Conservation (phyloP, 1,140 invertebrate genomes). For the Agraylea sexmaculata region DNA sequence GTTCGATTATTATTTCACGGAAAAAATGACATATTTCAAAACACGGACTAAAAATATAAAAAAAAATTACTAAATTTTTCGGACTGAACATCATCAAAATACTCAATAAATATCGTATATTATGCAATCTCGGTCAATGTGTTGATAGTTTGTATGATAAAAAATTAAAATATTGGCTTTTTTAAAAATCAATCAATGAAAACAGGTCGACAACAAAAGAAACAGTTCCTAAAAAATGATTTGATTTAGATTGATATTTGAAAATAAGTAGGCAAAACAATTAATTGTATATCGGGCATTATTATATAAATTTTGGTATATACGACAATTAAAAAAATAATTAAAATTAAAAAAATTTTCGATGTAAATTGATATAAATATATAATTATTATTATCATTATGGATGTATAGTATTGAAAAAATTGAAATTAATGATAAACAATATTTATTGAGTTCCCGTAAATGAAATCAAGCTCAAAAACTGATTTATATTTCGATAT, state of each 20-base stretch:
- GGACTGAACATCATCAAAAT: slow-evolving; percentile 11
- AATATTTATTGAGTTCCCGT: slow-evolving; percentile 22
- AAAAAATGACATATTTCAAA: too few relatives aligned
- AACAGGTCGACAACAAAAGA: slow-evolving; percentile 12
- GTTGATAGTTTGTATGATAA: neutral
- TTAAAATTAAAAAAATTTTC: neutral
- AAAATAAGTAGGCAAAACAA: neutral
- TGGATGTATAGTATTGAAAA: too few relatives aligned
- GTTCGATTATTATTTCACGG: slow-evolving; percentile 13
- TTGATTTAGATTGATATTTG: slow-evolving; percentile 4
- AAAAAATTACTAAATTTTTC: too few relatives aligned
- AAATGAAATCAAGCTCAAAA: slow-evolving; percentile 17
- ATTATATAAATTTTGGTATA: neutral
- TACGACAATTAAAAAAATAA: slow-evolving; percentile 1
- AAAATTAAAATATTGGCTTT: slow-evolving; percentile 10
- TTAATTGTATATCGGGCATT: slow-evolving; percentile 3
- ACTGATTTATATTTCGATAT: slow-evolving; percentile 14
- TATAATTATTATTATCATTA: slow-evolving; percentile 6
- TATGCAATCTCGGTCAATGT: slow-evolving; percentile 19
- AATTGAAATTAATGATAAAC: slow-evolving; percentile 7
- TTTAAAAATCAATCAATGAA: slow-evolving; percentile 5
- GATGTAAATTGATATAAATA: too few relatives aligned
- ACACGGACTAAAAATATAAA: slow-evolving; percentile 19
- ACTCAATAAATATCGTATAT: slow-evolving; percentile 21
- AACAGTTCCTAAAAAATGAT: slow-evolving; percentile 15